Evolutionary conservation across 2,113 vertebrate species (phyloP).

Genomic region (Mola mola): DNA sequence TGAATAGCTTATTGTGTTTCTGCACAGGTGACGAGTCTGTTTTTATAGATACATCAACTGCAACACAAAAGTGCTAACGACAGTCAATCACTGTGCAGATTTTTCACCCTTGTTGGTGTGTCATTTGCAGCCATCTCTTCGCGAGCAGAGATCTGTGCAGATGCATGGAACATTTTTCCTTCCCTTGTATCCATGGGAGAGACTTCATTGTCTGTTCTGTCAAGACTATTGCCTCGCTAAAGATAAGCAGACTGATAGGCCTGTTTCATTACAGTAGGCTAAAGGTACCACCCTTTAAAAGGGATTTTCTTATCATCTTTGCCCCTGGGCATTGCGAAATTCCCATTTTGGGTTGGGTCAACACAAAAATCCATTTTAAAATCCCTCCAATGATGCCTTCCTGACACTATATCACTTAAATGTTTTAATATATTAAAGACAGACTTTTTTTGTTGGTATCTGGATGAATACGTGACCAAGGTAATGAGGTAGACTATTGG

Average conservation of each 20-base stretch:
- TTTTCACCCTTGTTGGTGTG: background rate
- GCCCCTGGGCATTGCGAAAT: slow-evolving; percentile 32
- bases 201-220: slow-evolving; percentile 56
- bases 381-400: background rate
- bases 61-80: slow-evolving; percentile 21
- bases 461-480: slow-evolving; percentile 18
- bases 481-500: slow-evolving; percentile 46
- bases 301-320: slow-evolving; percentile 60
- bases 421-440: background rate
- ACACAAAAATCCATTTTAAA: slow-evolving; percentile 20
- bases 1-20: slow-evolving; percentile 38
- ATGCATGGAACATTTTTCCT: slow-evolving; percentile 27
- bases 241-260: slow-evolving; percentile 71
- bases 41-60: slow-evolving; percentile 33
- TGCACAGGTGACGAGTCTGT: slow-evolving; percentile 49
- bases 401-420: background rate
- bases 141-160: slow-evolving; percentile 28
- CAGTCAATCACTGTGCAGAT: slow-evolving; percentile 31
- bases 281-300: slow-evolving; percentile 45
- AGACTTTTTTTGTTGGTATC: background rate
- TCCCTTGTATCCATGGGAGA: slow-evolving; percentile 24
- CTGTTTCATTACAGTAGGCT: slow-evolving; percentile 47
- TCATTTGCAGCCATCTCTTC: slow-evolving; percentile 1
- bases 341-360: slow-evolving; percentile 39
- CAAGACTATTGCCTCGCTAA: slow-evolving; percentile 66